Conservation (phyloP, 2,888 invertebrate genomes). For the Patella depressa region DNA sequence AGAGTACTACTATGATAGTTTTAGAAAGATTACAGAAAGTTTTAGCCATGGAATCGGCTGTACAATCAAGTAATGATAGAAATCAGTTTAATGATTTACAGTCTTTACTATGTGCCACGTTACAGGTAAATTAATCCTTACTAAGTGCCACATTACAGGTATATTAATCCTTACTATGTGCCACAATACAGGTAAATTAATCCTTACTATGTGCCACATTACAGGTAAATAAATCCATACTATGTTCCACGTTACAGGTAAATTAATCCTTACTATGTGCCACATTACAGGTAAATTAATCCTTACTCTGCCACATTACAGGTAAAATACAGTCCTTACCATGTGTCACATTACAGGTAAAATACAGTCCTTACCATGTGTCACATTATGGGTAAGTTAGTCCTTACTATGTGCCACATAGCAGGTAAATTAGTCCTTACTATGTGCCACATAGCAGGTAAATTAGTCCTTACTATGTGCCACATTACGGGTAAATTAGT, state of each 20-base stretch:
- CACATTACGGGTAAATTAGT: too few species aligned
- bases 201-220: too few species aligned
- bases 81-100: conserved; percentile 96
- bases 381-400: conserved; percentile 18
- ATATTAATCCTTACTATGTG: not conserved
- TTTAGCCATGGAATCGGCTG: conserved; percentile 87
- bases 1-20: conserved; percentile 96
- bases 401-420: not conserved
- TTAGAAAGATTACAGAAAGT: conserved; percentile 94
- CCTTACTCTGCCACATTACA: too few species aligned
- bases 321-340: conserved; percentile 86
- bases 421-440: too few species aligned
- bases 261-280: too few species aligned
- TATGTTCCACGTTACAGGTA: too few species aligned
- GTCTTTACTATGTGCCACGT: conserved; percentile 94
- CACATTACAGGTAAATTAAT: too few species aligned
- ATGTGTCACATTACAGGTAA: conserved; percentile 89
- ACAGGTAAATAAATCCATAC: too few species aligned
- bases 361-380: conserved; percentile 10
- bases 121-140: conserved; percentile 75
- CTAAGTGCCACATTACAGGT: conserved; percentile 20
- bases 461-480: too few species aligned
- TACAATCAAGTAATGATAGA: conserved; percentile 85
- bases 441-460: too few species aligned
- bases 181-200: too few species aligned